These are phyloP conservation scores for Lissocephala sabroskyi DNA, from an alignment of 2,888 invertebrate species.

Conservation along the genomic window DNA sequence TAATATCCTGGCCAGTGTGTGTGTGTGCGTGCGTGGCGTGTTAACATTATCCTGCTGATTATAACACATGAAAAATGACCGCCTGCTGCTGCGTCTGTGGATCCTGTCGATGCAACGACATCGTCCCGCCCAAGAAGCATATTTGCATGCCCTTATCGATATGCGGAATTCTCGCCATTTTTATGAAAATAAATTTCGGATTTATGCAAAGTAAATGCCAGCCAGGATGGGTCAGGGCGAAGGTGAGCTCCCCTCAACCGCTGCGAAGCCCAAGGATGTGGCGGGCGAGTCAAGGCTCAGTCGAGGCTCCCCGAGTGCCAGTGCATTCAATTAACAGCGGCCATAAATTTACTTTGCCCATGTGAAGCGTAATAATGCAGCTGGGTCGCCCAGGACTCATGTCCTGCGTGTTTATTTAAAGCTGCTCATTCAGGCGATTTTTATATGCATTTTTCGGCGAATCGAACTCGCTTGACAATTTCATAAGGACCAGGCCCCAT, in stretches of 20 bases:
- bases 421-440: slow-evolving; percentile 30
- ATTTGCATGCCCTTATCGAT: slow-evolving; percentile 52
- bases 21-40: slow-evolving; percentile 27
- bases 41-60: slow-evolving; percentile 54
- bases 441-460: slow-evolving; percentile 10
- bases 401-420: slow-evolving; percentile 49
- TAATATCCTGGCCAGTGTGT: too few species aligned
- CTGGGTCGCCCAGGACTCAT: slow-evolving; percentile 33
- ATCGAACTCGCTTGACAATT: slow-evolving; percentile 20
- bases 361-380: slow-evolving; percentile 50
- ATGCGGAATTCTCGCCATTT: slow-evolving; percentile 27
- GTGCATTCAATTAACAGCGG: slow-evolving; percentile 41
- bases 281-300: too few species aligned
- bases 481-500: slow-evolving; percentile 24
- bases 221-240: not conserved
- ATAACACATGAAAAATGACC: slow-evolving; percentile 50
- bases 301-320: not conserved
- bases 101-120: slow-evolving; percentile 7
- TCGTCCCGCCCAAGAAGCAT: slow-evolving; percentile 17
- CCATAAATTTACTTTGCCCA: slow-evolving; percentile 50
- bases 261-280: not conserved
- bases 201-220: slow-evolving; percentile 39
- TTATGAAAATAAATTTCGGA: slow-evolving; percentile 51
- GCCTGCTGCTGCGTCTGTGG: slow-evolving; percentile 11
- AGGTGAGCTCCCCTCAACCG: not conserved